These are phyloP conservation scores for Pollachius pollachius DNA, from an alignment of 2,113 vertebrate species.

Conservation along the genomic window DNA sequence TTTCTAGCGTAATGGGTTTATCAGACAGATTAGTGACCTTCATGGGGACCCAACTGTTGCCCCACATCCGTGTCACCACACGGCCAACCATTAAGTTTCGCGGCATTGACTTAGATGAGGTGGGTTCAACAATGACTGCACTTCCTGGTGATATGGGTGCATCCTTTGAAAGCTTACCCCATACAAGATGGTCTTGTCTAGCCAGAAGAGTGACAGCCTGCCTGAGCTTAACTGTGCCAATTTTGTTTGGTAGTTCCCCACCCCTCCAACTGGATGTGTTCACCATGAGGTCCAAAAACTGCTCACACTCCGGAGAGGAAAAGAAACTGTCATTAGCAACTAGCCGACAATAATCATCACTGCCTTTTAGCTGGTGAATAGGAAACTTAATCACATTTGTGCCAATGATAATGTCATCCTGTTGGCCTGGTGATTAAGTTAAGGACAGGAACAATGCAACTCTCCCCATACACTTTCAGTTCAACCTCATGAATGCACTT, in stretches of 20 bases:
- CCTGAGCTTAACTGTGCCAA: conserved; percentile 10
- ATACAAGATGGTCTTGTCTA: too few species aligned
- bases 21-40: conserved; percentile 11
- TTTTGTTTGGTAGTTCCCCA: not conserved
- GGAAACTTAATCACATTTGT: conserved; percentile 15
- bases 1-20: conserved; percentile 25
- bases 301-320: not conserved
- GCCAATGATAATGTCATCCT: conserved; percentile 20
- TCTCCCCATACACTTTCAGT: not conserved
- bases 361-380: conserved; percentile 18
- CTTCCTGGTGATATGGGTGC: not conserved
- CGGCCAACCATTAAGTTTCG: too few species aligned
- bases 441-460: conserved; percentile 12
- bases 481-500: conserved; percentile 15
- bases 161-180: not conserved
- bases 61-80: conserved; percentile 5
- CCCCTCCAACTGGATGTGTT: not conserved
- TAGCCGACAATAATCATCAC: not conserved
- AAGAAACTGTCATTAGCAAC: not conserved
- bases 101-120: too few species aligned
- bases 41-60: conserved; percentile 26
- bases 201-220: too few species aligned
- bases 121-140: too few species aligned
- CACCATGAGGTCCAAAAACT: conserved; percentile 3
- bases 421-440: conserved; percentile 21